Evolutionary conservation across 2,888 invertebrate genomes (phyloP).

Genomic region (Chymomyza fuscimana): DNA sequence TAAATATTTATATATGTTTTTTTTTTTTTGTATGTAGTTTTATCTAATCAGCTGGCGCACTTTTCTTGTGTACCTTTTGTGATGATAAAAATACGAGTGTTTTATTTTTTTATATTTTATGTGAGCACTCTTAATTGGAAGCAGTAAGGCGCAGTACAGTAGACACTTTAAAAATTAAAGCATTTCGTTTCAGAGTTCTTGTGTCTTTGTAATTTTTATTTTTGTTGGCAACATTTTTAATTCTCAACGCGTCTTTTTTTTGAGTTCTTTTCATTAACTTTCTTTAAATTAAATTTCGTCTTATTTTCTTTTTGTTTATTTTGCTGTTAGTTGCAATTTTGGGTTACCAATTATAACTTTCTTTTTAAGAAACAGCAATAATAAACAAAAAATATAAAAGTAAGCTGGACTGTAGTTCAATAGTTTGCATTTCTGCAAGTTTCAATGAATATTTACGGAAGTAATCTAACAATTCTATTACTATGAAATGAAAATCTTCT

Average conservation of each 20-base stretch:
- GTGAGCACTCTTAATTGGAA: not conserved
- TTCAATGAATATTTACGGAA: not conserved
- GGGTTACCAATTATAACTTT: not conserved
- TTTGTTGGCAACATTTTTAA: too few relatives aligned
- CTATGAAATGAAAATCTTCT: too few relatives aligned
- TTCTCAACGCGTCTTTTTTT: not conserved
- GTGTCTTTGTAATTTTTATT: too few relatives aligned
- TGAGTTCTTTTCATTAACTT: not conserved
- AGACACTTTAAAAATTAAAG: not conserved
- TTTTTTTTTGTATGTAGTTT: slow-evolving; percentile 14
- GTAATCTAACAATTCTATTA: too few relatives aligned
- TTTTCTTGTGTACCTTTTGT: not conserved
- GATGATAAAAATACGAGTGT: slow-evolving; percentile 5
- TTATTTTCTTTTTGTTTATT: not conserved
- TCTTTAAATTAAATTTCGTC: not conserved
- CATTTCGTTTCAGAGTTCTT: too few relatives aligned
- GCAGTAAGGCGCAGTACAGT: not conserved
- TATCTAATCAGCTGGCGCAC: slow-evolving; percentile 40
- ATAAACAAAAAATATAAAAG: too few relatives aligned
- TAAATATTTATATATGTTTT: not conserved
- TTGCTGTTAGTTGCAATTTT: not conserved
- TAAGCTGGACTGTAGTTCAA: too few relatives aligned
- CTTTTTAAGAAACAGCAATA: not conserved
- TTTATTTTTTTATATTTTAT: not conserved
- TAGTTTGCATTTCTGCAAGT: not conserved